Conservation (phyloP, 2,888 invertebrate species). For the Cosmorhoe ocellata region DNA sequence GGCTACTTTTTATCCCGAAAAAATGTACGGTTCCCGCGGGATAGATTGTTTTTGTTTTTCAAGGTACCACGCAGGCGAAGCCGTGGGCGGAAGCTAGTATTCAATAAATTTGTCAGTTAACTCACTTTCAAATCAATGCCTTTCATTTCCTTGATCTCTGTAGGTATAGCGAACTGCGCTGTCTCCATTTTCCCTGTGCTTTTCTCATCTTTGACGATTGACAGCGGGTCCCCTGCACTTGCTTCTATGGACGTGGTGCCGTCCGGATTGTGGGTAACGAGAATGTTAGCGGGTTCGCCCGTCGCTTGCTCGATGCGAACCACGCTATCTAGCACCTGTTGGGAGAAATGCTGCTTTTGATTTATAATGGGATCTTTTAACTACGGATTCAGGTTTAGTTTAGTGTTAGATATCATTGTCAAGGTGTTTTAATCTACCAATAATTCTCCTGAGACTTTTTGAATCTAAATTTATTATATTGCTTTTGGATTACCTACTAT, state of each 20-base stretch:
- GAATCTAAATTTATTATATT: too few species aligned
- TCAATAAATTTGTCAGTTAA: not conserved
- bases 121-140: slow-evolving; percentile 74
- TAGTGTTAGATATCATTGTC: not conserved
- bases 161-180: slow-evolving; percentile 73
- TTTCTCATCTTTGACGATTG: slow-evolving; percentile 83
- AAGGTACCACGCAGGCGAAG: too few species aligned
- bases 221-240: slow-evolving; percentile 64
- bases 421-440: too few species aligned
- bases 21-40: too few species aligned
- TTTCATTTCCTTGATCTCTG: slow-evolving; percentile 78
- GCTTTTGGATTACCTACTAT: too few species aligned
- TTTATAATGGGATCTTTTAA: slow-evolving; percentile 20
- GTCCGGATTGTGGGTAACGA: slow-evolving; percentile 77
- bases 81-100: too few species aligned
- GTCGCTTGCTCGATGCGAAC: slow-evolving; percentile 78
- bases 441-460: too few species aligned
- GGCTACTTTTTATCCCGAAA: too few species aligned
- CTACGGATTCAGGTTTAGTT: slow-evolving; percentile 1
- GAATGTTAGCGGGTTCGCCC: slow-evolving; percentile 76
- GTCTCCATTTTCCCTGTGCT: slow-evolving; percentile 60
- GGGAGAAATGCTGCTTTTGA: slow-evolving; percentile 24
- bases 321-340: slow-evolving; percentile 77
- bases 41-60: too few species aligned
- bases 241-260: slow-evolving; percentile 79